A percentile compares a stretch with the other conserved stretches of the same genome.
Conservation (phyloP, 2,797 vertebrate species). For the Otus scops region DNA sequence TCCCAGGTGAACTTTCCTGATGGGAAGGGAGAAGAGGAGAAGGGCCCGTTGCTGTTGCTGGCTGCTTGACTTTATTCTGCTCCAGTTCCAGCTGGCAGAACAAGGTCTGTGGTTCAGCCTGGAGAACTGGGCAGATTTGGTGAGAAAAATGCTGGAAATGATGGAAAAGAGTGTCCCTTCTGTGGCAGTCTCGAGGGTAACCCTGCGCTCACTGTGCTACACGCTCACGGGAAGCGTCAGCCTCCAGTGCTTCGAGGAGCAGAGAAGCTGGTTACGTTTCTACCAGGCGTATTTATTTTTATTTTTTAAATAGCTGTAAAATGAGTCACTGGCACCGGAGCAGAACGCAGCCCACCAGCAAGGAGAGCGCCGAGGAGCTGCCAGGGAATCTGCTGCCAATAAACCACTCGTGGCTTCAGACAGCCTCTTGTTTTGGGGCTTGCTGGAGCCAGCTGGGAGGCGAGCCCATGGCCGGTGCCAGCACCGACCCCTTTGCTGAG, state of each 20-base stretch:
- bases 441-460: constrained; percentile 1
- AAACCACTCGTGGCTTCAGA: background rate
- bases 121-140: rapidly evolving
- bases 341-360: constrained; percentile 5
- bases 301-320: background rate
- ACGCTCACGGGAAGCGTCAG: rapidly evolving
- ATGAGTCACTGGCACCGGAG: constrained; percentile 46
- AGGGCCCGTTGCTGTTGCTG: rapidly evolving
- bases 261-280: background rate
- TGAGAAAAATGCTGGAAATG: background rate
- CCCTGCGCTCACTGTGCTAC: rapidly evolving
- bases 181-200: rapidly evolving
- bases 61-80: background rate
- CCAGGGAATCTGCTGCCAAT: constrained; percentile 17
- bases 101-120: background rate
- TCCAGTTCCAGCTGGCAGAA: background rate
- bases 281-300: background rate
- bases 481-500: background rate
- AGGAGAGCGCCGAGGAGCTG: background rate
- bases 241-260: background rate
- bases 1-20: background rate
- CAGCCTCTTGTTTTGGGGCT: background rate
- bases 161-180: background rate
- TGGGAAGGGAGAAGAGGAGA: background rate
- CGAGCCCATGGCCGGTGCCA: background rate